These are phyloP conservation scores for Apogon hyalosoma DNA, from an alignment of 2,797 vertebrate species.

Conservation along the genomic window DNA sequence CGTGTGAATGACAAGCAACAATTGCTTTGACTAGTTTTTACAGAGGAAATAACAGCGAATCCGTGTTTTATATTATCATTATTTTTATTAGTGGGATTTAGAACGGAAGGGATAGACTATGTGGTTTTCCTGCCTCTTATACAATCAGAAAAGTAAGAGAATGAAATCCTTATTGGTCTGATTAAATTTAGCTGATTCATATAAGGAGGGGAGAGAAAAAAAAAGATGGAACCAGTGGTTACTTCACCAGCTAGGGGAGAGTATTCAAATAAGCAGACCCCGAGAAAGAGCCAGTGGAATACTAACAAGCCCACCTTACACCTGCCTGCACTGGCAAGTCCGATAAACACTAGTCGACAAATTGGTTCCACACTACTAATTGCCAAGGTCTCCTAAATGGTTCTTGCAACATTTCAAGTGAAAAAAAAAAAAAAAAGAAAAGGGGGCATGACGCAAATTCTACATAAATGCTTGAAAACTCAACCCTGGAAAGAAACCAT, in stretches of 20 bases:
- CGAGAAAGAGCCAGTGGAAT: slow-evolving; percentile 64
- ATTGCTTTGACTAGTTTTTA: slow-evolving; percentile 46
- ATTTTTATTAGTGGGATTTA: not conserved
- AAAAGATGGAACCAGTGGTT: slow-evolving; percentile 31
- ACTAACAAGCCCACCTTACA: slow-evolving; percentile 80
- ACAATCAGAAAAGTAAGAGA: slow-evolving; percentile 25
- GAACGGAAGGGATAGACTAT: slow-evolving; percentile 1
- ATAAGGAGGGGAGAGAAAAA: not conserved
- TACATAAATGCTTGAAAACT: slow-evolving; percentile 57
- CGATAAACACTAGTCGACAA: slow-evolving; percentile 61
- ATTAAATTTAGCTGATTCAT: slow-evolving; percentile 22
- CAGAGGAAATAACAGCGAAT: slow-evolving; percentile 2
- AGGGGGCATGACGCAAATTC: slow-evolving; percentile 41
- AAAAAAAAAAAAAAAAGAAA: not conserved
- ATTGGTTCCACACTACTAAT: slow-evolving; percentile 70
- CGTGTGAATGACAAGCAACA: slow-evolving; percentile 55
- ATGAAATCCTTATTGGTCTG: slow-evolving; percentile 3
- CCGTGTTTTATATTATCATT: too few relatives aligned
- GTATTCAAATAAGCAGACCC: slow-evolving; percentile 57
- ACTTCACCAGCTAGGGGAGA: slow-evolving; percentile 42
- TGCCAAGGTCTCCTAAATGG: slow-evolving; percentile 27
- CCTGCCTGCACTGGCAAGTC: slow-evolving; percentile 71
- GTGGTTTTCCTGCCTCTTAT: not conserved
- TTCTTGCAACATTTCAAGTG: slow-evolving; percentile 29
- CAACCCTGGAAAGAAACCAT: slow-evolving; percentile 18